Conservation (phyloP, 2,113 vertebrate species). For the Corvus moneduloides region DNA sequence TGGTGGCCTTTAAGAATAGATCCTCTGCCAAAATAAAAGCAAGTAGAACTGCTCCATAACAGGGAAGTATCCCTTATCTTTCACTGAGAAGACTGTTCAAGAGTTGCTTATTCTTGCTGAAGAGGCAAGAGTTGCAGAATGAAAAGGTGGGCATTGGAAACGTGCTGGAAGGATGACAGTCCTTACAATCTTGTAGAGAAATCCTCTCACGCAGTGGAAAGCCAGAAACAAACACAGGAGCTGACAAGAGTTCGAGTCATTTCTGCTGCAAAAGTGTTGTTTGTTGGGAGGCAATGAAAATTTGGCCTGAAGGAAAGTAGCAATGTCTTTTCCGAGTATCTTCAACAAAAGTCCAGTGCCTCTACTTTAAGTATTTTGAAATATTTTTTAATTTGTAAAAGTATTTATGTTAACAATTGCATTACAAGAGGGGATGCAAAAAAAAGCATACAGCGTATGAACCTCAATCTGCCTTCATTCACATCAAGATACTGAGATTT, state of each 20-base stretch:
- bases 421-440: not conserved
- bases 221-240: not conserved
- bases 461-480: not conserved
- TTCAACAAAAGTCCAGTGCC: not conserved
- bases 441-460: not conserved
- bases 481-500: not conserved
- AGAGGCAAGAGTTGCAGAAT: not conserved
- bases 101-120: not conserved
- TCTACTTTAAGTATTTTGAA: not conserved
- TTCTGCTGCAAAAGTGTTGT: not conserved
- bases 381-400: not conserved
- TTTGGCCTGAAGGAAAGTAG: not conserved
- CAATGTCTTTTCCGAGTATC: not conserved
- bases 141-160: not conserved
- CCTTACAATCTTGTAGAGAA: not conserved
- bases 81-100: not conserved
- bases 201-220: not conserved
- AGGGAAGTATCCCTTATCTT: not conserved
- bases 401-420: not conserved
- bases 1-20: not conserved
- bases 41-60: not conserved
- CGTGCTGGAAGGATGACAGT: not conserved
- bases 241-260: not conserved
- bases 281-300: not conserved
- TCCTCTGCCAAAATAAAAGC: not conserved